A percentile compares a stretch with the other conserved stretches of the same genome.
Conservation (phyloP, 2,888 invertebrate genomes). For the Scaptomyza reducta region DNA sequence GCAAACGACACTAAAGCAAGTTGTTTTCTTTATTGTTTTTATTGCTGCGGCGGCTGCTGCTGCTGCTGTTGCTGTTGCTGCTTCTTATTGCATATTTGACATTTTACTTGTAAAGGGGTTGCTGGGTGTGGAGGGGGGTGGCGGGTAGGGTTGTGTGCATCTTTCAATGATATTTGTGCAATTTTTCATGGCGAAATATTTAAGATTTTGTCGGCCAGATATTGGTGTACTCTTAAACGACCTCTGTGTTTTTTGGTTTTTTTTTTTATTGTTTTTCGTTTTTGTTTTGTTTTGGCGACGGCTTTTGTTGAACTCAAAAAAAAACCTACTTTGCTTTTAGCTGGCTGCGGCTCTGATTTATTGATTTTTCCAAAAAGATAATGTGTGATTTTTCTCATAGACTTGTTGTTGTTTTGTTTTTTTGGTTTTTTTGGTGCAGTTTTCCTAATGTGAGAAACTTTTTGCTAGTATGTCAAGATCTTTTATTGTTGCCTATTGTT, state of each 20-base stretch:
- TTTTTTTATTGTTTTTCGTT: too few relatives aligned
- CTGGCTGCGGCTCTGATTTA: constrained; percentile 68
- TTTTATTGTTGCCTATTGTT: constrained; percentile 51
- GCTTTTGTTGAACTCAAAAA: constrained; percentile 48
- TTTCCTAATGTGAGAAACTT: constrained; percentile 77
- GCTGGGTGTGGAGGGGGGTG: not conserved
- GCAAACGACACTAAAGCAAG: constrained; percentile 49
- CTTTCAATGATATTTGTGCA: constrained; percentile 67
- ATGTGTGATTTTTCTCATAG: constrained; percentile 82
- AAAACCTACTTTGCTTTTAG: constrained; percentile 25
- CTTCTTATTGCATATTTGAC: constrained; percentile 73
- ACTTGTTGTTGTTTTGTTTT: constrained; percentile 35
- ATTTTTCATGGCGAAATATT: constrained; percentile 76
- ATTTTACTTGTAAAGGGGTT: constrained; percentile 60
- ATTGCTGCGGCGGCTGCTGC: constrained; percentile 19
- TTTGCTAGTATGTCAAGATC: constrained; percentile 65
- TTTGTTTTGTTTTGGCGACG: constrained; percentile 46
- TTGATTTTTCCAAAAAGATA: constrained; percentile 81
- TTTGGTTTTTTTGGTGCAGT: constrained; percentile 17
- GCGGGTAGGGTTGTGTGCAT: constrained; percentile 18
- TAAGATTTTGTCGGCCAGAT: constrained; percentile 63
- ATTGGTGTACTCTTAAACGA: constrained; percentile 53
- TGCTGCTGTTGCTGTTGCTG: constrained; percentile 28
- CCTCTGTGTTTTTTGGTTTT: constrained; percentile 41
- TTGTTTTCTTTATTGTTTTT: not conserved